Evolutionary conservation across 2,888 invertebrate genomes (phyloP).

Genomic region (Mimumesa dahlbomi): DNA sequence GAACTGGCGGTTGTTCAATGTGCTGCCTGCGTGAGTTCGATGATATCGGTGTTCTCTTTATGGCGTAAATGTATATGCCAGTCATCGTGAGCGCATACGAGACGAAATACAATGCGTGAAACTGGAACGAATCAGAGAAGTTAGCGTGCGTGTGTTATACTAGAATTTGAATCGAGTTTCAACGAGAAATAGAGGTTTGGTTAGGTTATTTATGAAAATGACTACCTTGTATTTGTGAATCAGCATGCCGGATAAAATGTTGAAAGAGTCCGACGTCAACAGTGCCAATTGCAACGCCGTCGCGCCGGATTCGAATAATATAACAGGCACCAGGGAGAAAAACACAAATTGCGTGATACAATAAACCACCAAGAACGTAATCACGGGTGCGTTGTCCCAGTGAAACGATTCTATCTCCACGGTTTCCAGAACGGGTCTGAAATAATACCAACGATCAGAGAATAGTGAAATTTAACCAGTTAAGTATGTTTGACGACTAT

Average conservation of each 20-base stretch:
- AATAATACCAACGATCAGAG: conserved; percentile 23
- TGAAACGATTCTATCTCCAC: conserved; percentile 85
- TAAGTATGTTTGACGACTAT: too few species aligned
- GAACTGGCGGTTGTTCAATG: conserved; percentile 73
- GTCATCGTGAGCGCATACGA: conserved; percentile 89
- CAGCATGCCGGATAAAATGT: conserved; percentile 89
- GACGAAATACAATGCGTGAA: conserved; percentile 90
- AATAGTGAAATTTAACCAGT: too few species aligned
- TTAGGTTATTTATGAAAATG: neutral
- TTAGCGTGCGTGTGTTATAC: neutral
- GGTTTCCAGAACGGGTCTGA: conserved; percentile 85
- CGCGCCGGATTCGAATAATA: conserved; percentile 90
- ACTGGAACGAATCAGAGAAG: conserved; percentile 84
- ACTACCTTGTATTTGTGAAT: conserved; percentile 90
- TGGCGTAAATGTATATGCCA: conserved; percentile 86
- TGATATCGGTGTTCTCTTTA: conserved; percentile 83
- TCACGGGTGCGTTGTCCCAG: conserved; percentile 84
- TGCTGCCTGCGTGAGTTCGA: conserved; percentile 77
- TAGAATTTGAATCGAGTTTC: neutral
- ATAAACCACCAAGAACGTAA: conserved; percentile 84
- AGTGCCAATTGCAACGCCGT: conserved; percentile 91
- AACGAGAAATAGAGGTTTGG: neutral
- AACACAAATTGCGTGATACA: conserved; percentile 88
- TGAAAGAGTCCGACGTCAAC: conserved; percentile 92
- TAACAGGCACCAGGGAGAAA: conserved; percentile 88